Percentiles rank a stretch among this genome's conserved stretches.
These are phyloP conservation scores for Distichodus sexfasciatus DNA, from an alignment of 2,797 vertebrate genomes.

Conservation along the genomic window DNA sequence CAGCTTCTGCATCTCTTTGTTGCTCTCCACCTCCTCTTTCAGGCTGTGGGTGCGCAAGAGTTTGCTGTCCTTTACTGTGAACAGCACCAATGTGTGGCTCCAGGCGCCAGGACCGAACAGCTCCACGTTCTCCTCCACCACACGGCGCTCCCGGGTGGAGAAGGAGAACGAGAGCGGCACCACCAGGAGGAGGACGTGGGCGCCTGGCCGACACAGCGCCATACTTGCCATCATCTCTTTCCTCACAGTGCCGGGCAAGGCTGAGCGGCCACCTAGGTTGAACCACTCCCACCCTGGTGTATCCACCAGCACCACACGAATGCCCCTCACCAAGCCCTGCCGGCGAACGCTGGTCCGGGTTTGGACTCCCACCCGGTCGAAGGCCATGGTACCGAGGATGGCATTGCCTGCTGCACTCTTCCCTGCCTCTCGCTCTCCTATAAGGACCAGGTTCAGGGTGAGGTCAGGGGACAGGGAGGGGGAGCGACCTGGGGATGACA, in stretches of 20 bases:
- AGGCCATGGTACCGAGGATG: conserved; percentile 41
- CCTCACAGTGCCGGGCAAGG: not conserved
- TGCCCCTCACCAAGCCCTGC: conserved; percentile 27
- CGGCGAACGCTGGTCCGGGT: conserved; percentile 28
- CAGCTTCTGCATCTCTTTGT: conserved; percentile 38
- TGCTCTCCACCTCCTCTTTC: conserved; percentile 42
- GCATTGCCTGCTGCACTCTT: conserved; percentile 49
- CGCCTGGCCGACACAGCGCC: conserved; percentile 46
- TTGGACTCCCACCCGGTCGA: conserved; percentile 40
- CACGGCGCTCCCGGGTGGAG: conserved; percentile 27
- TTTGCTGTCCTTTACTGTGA: conserved; percentile 41
- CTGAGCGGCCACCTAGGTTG: conserved; percentile 13
- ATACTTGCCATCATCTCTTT: conserved; percentile 41
- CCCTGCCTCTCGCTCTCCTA: conserved; percentile 47
- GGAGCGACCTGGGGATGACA: conserved; percentile 4
- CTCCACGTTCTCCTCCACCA: conserved; percentile 43
- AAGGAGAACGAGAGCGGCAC: conserved; percentile 49
- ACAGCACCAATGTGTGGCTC: conserved; percentile 46
- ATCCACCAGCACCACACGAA: conserved; percentile 40
- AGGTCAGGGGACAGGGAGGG: not conserved
- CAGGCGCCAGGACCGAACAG: conserved; percentile 50
- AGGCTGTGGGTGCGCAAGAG: conserved; percentile 25
- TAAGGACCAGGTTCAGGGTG: conserved; percentile 36
- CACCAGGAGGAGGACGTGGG: conserved; percentile 50
- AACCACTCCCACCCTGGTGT: conserved; percentile 55